Base-by-base conservation (phyloP, 2,888 invertebrate genomes). In the Phyllotreta striolata region DNA sequence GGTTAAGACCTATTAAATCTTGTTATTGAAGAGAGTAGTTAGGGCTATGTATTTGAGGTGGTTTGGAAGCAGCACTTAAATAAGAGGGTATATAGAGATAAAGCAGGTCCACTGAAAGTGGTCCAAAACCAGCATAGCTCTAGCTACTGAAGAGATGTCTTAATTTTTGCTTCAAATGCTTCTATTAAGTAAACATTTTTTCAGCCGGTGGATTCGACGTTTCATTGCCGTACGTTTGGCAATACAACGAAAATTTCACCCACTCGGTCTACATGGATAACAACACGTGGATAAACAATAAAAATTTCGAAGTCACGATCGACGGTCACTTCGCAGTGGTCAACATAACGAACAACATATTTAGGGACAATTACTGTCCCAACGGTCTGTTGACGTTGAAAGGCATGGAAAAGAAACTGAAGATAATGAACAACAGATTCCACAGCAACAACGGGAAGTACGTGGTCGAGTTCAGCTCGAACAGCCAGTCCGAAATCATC, bases 401-500 rank as follows among this genome's bases (percentile, higher is more conserved):
- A 64, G 99, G 99, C 6, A 99, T 98, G 96, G 99, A 99, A 80
- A 99, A 99, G 82, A 91, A 92, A 74, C 86, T 98, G 82, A 86
- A 88, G 63, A 90, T 98, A 62, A 88, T 90, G 73, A 86, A 88
- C 46, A 98, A 98, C 80, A 83, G 85, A 55, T 91, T 98, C 64
- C 87, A 88, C 70, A 85, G 86, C 59, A 98, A 98, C 77, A 87
- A 84, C 55, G 96, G 95, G 0, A 85, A 87, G 55, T 94, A 88
- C 76, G 90, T 97, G 83, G 86, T 97, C 1, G 92, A 96, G 79
- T 93, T 97, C 74, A 87, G 88, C 69, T 91, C 93, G 66, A 91
- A 93, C 79, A 96, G 96, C 75, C 95, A 98, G 78, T 95, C 96
- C 59, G 96, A 96, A 83, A 95, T 95, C 59, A 85, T 95, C 74